Base-by-base conservation (phyloP, 2,113 vertebrate species). In the Saccopteryx bilineata region DNA sequence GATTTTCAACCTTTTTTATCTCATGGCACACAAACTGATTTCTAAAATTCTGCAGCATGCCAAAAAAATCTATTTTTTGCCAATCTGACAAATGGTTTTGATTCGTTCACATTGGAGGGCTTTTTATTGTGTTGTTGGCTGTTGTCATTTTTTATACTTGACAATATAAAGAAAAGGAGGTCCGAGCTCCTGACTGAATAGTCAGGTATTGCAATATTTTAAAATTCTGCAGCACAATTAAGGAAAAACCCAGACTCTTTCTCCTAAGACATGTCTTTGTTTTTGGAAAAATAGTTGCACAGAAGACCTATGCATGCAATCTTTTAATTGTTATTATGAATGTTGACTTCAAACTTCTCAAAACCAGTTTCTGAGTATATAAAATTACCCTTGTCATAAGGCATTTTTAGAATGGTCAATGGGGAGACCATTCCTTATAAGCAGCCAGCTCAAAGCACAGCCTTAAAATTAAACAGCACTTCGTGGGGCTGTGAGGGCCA, bases 391-490 rank as follows among this genome's bases (percentile, higher is more conserved):
- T 87, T 60, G 50, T n/a, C 63, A 1, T 26, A 60, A 69, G 60
- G 48, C 7, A 4, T 33, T 26, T 80, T 92, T 56, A 88, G 31
- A 28, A 23, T 58, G 71, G n/a, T 52, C 72, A 58, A 60, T 23
- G 23, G 18, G 14, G 7, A 71, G 58, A 9, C 2, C 72, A 54
- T 89, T 72, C 9, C 89, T 86, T 74, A 56, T 10, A 21, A 89
- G 46, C 11, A 87, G 80, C 50, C 17, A 46, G 26, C 28, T 68
- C 1, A 21, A 89, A 9, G 10, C 86, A 65, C 56, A 23, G 6
- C 24, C 93, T 71, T 50, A 78, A 50, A 79, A 82, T 84, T 39
- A 91, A 91, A 68, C 10, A 90, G 75, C 8, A 60, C 11, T 92
- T 56, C 31, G 18, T 69, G 0, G 46, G 15, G 3, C 19, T 28